phyloP scores from a whole-genome alignment of 1,140 invertebrate species.

The Drosophila ogumai region DNA sequence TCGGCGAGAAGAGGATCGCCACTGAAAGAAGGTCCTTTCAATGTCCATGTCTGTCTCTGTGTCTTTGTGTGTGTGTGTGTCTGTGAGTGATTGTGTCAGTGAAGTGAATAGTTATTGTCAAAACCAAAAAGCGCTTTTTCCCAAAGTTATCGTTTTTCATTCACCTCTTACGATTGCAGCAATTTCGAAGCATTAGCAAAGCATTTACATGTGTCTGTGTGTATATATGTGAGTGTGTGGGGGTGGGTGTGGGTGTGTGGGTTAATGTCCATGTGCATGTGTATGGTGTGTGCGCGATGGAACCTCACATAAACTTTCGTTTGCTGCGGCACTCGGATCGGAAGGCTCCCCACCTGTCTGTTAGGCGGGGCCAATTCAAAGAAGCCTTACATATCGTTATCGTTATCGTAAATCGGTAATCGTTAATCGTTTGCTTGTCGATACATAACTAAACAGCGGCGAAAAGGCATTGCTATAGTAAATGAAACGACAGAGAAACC shows the following conservation, averaged over 20 bases:
- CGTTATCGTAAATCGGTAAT: conserved; percentile 31
- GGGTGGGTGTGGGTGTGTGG: conserved; percentile 9
- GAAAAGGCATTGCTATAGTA: conserved; percentile 55
- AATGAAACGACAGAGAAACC: conserved; percentile 42
- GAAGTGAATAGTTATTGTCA: conserved; percentile 20
- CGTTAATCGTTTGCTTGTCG: conserved; percentile 27
- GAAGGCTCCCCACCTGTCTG: conserved; percentile 26
- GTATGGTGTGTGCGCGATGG: conserved; percentile 66
- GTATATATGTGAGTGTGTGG: conserved; percentile 8
- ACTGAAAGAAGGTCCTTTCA: conserved; percentile 23
- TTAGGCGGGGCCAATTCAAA: conserved; percentile 29
- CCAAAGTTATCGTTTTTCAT: conserved; percentile 31
- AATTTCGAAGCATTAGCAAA: conserved; percentile 64
- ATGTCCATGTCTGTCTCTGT: conserved; percentile 27
- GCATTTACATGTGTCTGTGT: conserved; percentile 39
- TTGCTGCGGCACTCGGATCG: conserved; percentile 22
- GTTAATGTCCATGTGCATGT: conserved; percentile 28
- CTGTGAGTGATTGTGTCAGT: conserved; percentile 14
- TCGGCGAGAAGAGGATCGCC: conserved; percentile 42
- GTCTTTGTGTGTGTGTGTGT: background rate
- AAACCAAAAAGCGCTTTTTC: conserved; percentile 42
- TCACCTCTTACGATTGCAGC: conserved; percentile 48
- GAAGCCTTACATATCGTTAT: conserved; percentile 28
- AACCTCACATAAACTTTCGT: conserved; percentile 55
- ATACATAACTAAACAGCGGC: conserved; percentile 48